These are phyloP conservation scores for Monomorium pharaonis DNA, from an alignment of 1,140 invertebrate species.

Conservation along the genomic window DNA sequence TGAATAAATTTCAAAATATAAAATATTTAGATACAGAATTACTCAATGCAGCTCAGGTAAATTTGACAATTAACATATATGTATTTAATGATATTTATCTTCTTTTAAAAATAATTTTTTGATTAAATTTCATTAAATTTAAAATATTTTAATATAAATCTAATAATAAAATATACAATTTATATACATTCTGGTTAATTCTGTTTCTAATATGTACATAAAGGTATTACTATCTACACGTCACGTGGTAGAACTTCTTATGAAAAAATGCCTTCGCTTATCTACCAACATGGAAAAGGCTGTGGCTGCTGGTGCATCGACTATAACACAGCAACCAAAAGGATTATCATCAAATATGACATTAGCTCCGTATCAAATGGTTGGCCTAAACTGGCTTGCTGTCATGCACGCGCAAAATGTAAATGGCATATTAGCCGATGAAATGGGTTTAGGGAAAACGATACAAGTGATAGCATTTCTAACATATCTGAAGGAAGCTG, in stretches of 20 bases:
- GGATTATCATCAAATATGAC: constrained; percentile 86
- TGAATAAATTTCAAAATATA: constrained; percentile 89
- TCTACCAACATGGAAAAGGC: constrained; percentile 90
- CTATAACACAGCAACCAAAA: constrained; percentile 89
- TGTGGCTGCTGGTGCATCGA: constrained; percentile 88
- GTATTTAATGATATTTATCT: not conserved
- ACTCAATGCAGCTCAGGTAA: constrained; percentile 89
- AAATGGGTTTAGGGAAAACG: constrained; percentile 97
- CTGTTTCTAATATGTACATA: not conserved
- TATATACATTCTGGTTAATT: not conserved
- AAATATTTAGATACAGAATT: constrained; percentile 90
- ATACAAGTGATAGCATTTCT: constrained; percentile 96
- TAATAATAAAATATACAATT: not conserved
- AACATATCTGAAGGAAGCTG: constrained; percentile 93
- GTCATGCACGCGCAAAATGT: constrained; percentile 95
- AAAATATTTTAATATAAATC: not conserved
- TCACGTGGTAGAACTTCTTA: constrained; percentile 89
- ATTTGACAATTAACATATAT: not conserved
- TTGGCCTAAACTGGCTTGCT: constrained; percentile 97
- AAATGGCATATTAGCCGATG: constrained; percentile 97
- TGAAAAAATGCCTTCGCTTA: constrained; percentile 91
- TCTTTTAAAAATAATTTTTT: not conserved
- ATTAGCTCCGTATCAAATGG: constrained; percentile 95
- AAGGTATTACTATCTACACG: constrained; percentile 88
- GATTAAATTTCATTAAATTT: constrained; percentile 22